phyloP scores from a whole-genome alignment of 2,113 vertebrate species.

The Procavia capensis region DNA sequence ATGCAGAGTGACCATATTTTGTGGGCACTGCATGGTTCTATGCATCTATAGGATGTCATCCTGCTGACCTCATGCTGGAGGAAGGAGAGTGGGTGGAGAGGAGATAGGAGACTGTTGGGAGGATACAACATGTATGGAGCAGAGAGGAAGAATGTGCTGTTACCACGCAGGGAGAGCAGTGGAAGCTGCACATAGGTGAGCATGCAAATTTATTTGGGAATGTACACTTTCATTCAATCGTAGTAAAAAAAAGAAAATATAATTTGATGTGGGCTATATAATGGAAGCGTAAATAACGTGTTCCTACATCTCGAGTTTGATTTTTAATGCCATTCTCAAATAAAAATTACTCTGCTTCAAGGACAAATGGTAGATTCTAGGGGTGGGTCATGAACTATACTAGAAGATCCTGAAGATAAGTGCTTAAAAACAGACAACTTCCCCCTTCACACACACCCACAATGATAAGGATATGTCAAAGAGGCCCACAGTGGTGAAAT shows the following conservation, averaged over 20 bases:
- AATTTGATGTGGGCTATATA: background rate
- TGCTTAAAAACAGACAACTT: background rate
- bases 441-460: background rate
- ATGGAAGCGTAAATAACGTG: background rate
- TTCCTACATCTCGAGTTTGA: background rate
- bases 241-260: background rate
- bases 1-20: too few species aligned
- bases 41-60: too few species aligned
- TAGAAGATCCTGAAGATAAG: background rate
- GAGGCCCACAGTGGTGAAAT: background rate
- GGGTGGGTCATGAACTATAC: background rate
- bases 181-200: too few species aligned
- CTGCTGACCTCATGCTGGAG: too few species aligned
- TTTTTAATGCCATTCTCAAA: slow-evolving; percentile 7
- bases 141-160: too few species aligned
- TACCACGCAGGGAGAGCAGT: too few species aligned
- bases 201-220: too few species aligned
- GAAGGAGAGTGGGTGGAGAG: too few species aligned
- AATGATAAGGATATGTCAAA: background rate
- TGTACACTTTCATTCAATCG: too few species aligned
- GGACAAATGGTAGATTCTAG: background rate
- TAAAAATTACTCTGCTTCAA: background rate
- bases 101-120: too few species aligned
- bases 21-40: too few species aligned
- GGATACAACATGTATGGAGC: too few species aligned